phyloP scores from a whole-genome alignment of 2,888 invertebrate species.

The Hesperia comma region DNA sequence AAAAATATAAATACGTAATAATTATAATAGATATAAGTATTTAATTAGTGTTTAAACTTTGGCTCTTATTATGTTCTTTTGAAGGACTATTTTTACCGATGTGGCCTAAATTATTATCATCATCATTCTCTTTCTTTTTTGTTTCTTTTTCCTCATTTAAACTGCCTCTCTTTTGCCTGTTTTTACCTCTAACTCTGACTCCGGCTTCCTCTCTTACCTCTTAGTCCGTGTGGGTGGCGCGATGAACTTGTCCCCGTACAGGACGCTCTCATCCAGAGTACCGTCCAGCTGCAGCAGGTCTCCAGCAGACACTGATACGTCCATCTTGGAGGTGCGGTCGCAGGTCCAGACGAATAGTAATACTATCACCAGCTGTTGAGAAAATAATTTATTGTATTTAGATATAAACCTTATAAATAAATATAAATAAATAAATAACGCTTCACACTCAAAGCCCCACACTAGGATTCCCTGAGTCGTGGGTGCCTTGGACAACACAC shows the following conservation, averaged over 20 bases:
- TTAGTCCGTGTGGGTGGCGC: constrained; percentile 59
- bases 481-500: too few species aligned
- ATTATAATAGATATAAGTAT: too few species aligned
- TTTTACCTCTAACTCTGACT: too few species aligned
- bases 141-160: not conserved
- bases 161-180: not conserved
- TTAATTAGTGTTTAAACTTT: too few species aligned
- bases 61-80: too few species aligned
- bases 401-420: not conserved
- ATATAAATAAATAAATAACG: too few species aligned
- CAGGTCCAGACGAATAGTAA: constrained; percentile 73
- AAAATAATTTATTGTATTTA: not conserved
- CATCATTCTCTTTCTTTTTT: not conserved
- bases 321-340: constrained; percentile 68
- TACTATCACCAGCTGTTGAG: constrained; percentile 65
- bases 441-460: too few species aligned
- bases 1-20: too few species aligned
- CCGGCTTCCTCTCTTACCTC: constrained; percentile 65
- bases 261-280: constrained; percentile 77
- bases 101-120: not conserved
- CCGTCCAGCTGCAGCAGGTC: constrained; percentile 79
- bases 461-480: too few species aligned
- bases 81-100: too few species aligned
- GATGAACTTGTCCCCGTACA: constrained; percentile 71
- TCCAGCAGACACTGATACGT: constrained; percentile 77